Conservation (phyloP, 2,797 vertebrate species). For the Eulemur mongoz region DNA sequence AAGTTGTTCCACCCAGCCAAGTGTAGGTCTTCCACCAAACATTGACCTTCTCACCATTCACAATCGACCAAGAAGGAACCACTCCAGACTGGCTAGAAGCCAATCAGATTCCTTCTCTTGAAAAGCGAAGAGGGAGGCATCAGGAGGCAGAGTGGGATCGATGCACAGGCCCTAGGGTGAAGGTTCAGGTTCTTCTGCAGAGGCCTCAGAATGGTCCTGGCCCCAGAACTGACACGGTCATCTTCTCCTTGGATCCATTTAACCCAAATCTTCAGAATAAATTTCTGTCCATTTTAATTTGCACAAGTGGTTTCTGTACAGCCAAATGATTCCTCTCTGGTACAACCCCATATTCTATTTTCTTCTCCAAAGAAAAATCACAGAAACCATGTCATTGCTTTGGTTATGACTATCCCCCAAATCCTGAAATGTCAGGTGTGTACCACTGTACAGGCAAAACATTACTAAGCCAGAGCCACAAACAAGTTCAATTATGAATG, state of each 20-base stretch:
- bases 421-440: conserved; percentile 2
- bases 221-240: not conserved
- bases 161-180: not conserved
- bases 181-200: not conserved
- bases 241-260: not conserved
- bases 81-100: not conserved
- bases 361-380: conserved; percentile 5
- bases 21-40: not conserved
- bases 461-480: not conserved
- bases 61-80: not conserved
- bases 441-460: not conserved
- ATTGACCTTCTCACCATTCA: not conserved
- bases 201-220: not conserved
- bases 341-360: not conserved
- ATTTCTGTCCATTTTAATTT: conserved; percentile 20
- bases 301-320: not conserved
- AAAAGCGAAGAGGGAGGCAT: not conserved
- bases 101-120: not conserved
- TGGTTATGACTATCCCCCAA: not conserved
- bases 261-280: not conserved
- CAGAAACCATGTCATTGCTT: not conserved
- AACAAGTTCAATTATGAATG: not conserved
- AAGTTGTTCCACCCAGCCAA: not conserved
- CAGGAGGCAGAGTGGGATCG: not conserved
- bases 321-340: not conserved